These are phyloP conservation scores for Scleropages formosus DNA, from an alignment of 2,797 vertebrate species.

Conservation along the genomic window DNA sequence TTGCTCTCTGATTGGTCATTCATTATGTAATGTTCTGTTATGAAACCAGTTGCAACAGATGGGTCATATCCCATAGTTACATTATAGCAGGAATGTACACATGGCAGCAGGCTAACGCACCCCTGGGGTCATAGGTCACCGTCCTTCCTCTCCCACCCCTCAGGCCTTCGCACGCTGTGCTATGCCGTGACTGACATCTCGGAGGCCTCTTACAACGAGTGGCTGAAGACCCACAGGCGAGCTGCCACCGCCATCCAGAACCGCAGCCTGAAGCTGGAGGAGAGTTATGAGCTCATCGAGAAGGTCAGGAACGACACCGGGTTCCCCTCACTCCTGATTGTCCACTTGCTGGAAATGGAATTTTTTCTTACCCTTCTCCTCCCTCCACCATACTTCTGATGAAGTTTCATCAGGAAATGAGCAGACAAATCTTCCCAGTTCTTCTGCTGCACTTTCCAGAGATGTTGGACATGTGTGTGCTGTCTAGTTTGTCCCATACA, in stretches of 20 bases:
- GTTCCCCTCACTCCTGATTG: too few species aligned
- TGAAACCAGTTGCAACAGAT: neutral
- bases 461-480: too few species aligned
- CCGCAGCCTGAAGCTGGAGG: conserved; percentile 88
- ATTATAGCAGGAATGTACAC: too few species aligned
- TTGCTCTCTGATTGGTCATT: too few species aligned
- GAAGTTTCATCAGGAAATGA: too few species aligned
- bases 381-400: too few species aligned
- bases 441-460: too few species aligned
- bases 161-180: conserved; percentile 92
- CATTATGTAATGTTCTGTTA: neutral
- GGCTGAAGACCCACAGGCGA: conserved; percentile 80
- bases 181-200: conserved; percentile 91
- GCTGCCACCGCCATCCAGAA: conserved; percentile 89
- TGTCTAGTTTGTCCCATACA: too few species aligned
- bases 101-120: neutral
- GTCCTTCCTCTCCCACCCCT: neutral
- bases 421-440: too few species aligned
- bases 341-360: too few species aligned
- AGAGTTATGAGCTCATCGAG: conserved; percentile 97
- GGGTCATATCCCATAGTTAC: too few species aligned
- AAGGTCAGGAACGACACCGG: conserved; percentile 69
- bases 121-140: neutral
- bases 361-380: too few species aligned
- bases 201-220: conserved; percentile 86